Conservation (phyloP, 2,113 vertebrate genomes). For the sheep (Ovis aries) region ARS-UI_Ramb_v3.0 NC_056064.1:27266001-27266500, state of each 20-base stretch:
- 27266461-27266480: not conserved
- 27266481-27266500: not conserved
- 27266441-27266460: not conserved
- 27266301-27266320: not conserved
- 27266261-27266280: not conserved
- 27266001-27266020: not conserved
- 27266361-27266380: not conserved
- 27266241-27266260: not conserved
- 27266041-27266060: not conserved
- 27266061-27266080: not conserved
- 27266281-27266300: not conserved
- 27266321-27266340: not conserved
- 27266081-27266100: not conserved
- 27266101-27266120: not conserved
- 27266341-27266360: slow-evolving; percentile 16
- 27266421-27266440: not conserved
- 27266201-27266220: not conserved
- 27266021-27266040: not conserved
- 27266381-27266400: not conserved
- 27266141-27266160: not conserved
- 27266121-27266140: not conserved
- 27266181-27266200: not conserved
- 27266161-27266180: not conserved
- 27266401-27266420: not conserved
- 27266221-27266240: not conserved